phyloP scores from a whole-genome alignment of 2,797 vertebrate species.

The Cynopterus sphinx region DNA sequence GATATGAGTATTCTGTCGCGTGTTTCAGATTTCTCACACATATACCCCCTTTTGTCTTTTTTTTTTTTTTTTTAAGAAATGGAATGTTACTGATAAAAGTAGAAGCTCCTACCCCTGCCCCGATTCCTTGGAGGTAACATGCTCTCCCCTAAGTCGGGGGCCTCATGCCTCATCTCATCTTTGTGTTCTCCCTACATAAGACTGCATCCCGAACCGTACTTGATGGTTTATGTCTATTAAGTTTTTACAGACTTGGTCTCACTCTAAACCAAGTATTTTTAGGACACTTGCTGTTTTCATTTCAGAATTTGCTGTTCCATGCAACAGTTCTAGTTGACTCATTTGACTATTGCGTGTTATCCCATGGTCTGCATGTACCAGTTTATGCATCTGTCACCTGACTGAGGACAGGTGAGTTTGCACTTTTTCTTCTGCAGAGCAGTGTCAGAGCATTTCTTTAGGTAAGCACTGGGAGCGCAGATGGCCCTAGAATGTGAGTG shows the following conservation, averaged over 20 bases:
- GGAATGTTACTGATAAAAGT: background rate
- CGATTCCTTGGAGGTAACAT: background rate
- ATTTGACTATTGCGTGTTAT: background rate
- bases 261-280: fast-evolving
- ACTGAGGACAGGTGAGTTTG: background rate
- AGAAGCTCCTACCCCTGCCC: background rate
- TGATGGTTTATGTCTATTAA: background rate
- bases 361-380: background rate
- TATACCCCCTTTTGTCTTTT: background rate
- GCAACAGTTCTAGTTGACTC: background rate
- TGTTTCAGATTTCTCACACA: background rate
- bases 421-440: background rate
- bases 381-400: background rate
- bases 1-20: background rate
- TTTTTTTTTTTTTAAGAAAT: background rate
- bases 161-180: fast-evolving
- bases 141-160: background rate
- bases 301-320: background rate
- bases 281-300: background rate
- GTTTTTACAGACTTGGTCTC: background rate
- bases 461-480: background rate
- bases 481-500: too few species aligned
- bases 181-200: background rate
- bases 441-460: background rate
- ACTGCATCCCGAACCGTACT: background rate